phyloP scores from a whole-genome alignment of 2,113 vertebrate species.

The Capricornis sumatraensis region DNA sequence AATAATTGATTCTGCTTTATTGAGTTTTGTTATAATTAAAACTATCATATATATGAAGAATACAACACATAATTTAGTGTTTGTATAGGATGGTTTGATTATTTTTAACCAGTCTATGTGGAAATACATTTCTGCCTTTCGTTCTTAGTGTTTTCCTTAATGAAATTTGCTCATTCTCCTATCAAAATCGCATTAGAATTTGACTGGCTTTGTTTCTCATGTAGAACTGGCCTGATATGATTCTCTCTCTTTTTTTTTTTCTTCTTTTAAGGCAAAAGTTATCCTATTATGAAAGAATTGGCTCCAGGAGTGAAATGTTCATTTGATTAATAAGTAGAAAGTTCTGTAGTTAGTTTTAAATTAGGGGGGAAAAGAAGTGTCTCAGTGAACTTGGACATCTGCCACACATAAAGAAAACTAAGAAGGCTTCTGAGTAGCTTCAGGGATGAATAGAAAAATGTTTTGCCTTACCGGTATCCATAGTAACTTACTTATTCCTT shows the following conservation, averaged over 20 bases:
- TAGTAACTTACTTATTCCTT: conserved; percentile 28
- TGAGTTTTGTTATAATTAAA: not conserved
- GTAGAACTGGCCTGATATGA: not conserved
- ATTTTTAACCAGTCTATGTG: not conserved
- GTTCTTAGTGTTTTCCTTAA: not conserved
- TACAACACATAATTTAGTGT: not conserved
- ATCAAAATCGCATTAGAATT: not conserved
- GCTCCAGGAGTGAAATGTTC: not conserved
- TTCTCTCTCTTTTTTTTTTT: not conserved
- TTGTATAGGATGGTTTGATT: not conserved
- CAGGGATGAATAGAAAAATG: not conserved
- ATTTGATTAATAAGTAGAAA: conserved; percentile 55
- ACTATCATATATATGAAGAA: not conserved
- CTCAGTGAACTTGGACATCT: not conserved
- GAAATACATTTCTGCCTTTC: not conserved
- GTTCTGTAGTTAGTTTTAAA: not conserved
- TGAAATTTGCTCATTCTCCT: not conserved
- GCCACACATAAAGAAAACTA: not conserved
- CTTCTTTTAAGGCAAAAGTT: not conserved
- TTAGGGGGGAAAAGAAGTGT: not conserved
- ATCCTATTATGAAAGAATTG: conserved; percentile 39
- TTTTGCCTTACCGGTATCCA: not conserved
- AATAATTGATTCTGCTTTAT: not conserved
- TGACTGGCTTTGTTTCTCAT: conserved; percentile 23
- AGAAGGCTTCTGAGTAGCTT: not conserved